Base-by-base conservation (phyloP, 2,113 vertebrate genomes). In the Scopus umbretta region DNA sequence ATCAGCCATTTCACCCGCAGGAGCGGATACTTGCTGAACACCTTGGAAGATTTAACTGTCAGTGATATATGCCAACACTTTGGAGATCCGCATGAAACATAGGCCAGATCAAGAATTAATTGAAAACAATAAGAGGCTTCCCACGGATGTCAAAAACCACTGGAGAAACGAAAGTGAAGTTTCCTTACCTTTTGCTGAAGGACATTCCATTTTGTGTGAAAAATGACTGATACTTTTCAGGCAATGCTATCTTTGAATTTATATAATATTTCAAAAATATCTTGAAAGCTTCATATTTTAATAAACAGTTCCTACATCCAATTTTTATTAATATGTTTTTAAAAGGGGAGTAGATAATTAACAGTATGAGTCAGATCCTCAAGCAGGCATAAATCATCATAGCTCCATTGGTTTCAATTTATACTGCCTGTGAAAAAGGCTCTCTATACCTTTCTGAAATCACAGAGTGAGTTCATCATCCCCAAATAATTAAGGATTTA, bases 401-500 rank as follows among this genome's bases (percentile, higher is more conserved):
- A 88, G 87, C 91, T 91, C 73, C 89, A 90, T 42, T 91, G 87
- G 71, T 96, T 97, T 93, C 84, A 96, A 91, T 95, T 97, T 95
- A 91, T 76, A 76, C 45, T 73, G 78, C 92, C 49, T 82, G 32
- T 36, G 81, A 85, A 90, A 79, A 95, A 88, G 80, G 52, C 78
- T 91, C 94, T 94, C 91, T 88, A 50, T 80, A 97, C 94, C 94
- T 95, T 96, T 70, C 84, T 91, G 92, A 86, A 96, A 96, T 96
- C 92, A 94, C 61, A 86, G 20, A 90, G 80, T 68, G 90, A 96
- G 88, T 92, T 74, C 70, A 94, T 94, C 79, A 73, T 86, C 94
- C 84, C 94, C 96, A 95, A 98, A 97, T 95, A 97, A 97, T 97
- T 97, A 94, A 96, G 94, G 93, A 92, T 91, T 95, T 86, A 84